phyloP scores from a whole-genome alignment of 1,140 invertebrate species.

The Drosophila ambigua region DNA sequence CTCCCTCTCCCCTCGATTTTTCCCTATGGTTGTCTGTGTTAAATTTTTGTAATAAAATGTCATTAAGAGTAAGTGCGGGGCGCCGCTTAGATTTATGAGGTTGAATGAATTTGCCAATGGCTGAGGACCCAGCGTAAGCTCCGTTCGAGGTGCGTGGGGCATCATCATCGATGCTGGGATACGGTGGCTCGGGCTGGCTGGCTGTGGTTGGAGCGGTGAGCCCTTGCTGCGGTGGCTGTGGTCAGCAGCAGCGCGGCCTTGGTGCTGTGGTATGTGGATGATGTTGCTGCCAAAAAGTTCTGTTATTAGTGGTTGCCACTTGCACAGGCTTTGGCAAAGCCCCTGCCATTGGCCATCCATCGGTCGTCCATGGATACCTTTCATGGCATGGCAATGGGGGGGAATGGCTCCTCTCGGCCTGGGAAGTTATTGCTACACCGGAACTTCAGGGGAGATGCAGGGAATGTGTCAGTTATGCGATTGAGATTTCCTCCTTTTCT shows the following conservation, averaged over 20 bases:
- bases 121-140: neutral
- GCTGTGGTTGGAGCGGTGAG: neutral
- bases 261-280: neutral
- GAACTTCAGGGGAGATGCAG: neutral
- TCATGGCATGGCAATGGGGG: neutral
- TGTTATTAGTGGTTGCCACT: constrained; percentile 66
- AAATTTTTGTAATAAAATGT: constrained; percentile 72
- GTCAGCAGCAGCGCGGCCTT: constrained; percentile 1
- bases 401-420: too few relatives aligned
- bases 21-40: constrained; percentile 4
- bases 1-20: too few relatives aligned
- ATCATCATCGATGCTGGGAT: neutral
- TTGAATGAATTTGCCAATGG: constrained; percentile 39
- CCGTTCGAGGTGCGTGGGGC: neutral
- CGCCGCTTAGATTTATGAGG: constrained; percentile 64
- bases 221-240: constrained; percentile 42
- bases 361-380: neutral
- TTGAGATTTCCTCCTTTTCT: constrained; percentile 1
- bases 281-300: constrained; percentile 39
- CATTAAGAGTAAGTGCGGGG: constrained; percentile 65
- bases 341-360: neutral
- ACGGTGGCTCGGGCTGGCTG: too few relatives aligned
- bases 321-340: constrained; percentile 49
- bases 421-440: too few relatives aligned
- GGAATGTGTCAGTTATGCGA: constrained; percentile 30